Evolutionary conservation across 2,888 invertebrate genomes (phyloP), one percentile per base, ranked within the genome.

Genomic region (Criorhina ranunculi): DNA sequence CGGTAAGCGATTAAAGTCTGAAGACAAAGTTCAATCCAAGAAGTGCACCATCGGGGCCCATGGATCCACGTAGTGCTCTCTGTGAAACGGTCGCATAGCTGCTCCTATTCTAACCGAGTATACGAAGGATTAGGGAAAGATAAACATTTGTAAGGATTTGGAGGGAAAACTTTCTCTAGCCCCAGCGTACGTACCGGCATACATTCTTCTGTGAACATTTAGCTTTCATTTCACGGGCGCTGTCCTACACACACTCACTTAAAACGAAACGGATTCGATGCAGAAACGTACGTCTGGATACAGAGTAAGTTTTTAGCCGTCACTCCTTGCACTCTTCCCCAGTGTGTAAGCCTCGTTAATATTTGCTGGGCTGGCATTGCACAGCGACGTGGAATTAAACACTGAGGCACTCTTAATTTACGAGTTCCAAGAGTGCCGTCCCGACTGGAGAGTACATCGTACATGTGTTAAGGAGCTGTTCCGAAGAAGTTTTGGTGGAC

Each of bases 141-240:
- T 91, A 91, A 90, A 91, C 90, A 90, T 90, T 90, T 91, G 91
- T 90, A 91, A 90, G 90, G 90, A 90, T 91, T 90, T 89, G 87
- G 79, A 89, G 89, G 89, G 90, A 85, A 85, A 79, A 83, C 55
- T 79, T 83, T 87, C 44, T 77, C 89, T 87, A 87, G 87, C 90
- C 89, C 87, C 88, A 87, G 86, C 88, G 88, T 88, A 88, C 88
- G n/a, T n/a, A 59, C 37, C 49, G 88, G 85, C 86, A 31, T 29
- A 35, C 57, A 37, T 40, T 44, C 49, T 15, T n/a, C 17, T 55
- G 29, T 17, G 40, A 53, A 62, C 46, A 15, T 66, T 42, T 62
- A 17, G 55, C 55, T 51, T 42, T 19, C 46, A 59, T 46, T 66
- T 66, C 35, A 69, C 40, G 64, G 67, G 79, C 83, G 78, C 75